phyloP scores from a whole-genome alignment of 1,140 invertebrate genomes.

The Drosophila murphyi region DNA sequence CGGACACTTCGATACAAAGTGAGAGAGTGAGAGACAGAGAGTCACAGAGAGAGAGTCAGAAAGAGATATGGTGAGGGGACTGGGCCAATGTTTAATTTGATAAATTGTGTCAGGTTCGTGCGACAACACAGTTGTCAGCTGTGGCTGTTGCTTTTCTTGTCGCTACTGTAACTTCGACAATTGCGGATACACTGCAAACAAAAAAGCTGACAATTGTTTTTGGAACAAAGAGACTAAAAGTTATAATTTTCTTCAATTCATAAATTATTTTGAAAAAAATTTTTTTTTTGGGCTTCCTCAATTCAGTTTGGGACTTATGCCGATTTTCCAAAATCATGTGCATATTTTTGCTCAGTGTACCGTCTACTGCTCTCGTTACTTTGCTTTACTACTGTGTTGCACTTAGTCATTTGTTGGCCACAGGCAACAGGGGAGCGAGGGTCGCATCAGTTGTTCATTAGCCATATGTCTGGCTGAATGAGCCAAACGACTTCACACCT shows the following conservation, averaged over 20 bases:
- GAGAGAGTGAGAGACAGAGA: background rate
- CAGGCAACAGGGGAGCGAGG: slow-evolving; percentile 18
- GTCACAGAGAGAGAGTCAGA: no score
- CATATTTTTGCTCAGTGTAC: background rate
- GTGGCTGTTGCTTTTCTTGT: slow-evolving; percentile 8
- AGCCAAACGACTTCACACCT: slow-evolving; percentile 31
- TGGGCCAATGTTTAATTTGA: slow-evolving; percentile 71
- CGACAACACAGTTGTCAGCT: slow-evolving; percentile 77
- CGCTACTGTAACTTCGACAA: background rate
- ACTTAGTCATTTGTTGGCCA: slow-evolving; percentile 71
- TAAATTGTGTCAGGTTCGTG: slow-evolving; percentile 75
- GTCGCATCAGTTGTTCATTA: slow-evolving; percentile 54
- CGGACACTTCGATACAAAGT: background rate
- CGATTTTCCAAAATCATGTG: no score
- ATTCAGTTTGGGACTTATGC: no score
- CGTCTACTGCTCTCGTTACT: slow-evolving; percentile 7
- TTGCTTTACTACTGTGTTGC: slow-evolving; percentile 26
- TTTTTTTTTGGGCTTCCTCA: no score
- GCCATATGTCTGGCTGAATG: slow-evolving; percentile 47
- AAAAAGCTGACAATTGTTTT: no score
- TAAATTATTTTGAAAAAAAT: no score
- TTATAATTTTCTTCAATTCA: no score
- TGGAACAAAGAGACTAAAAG: no score
- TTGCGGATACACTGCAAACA: background rate
- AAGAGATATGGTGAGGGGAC: background rate